Conservation (phyloP, 1,140 invertebrate species). For the Anastatus disparis region DNA sequence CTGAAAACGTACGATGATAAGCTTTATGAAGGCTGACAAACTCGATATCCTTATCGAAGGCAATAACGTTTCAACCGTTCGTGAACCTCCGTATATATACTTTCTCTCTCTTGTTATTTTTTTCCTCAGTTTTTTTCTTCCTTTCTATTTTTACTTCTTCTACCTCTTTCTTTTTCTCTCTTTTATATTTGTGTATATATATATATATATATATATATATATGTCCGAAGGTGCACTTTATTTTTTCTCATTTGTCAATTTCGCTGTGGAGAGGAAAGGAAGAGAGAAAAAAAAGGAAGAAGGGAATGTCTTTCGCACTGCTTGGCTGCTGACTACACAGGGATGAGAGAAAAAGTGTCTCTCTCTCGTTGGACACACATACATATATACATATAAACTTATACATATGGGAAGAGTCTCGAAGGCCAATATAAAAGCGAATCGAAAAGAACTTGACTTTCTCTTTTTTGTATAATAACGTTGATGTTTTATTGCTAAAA, state of each 20-base stretch:
- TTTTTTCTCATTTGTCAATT: conserved; percentile 26
- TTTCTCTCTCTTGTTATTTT: not conserved
- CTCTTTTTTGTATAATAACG: conserved; percentile 28
- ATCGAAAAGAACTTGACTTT: not conserved
- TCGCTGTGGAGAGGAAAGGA: not conserved
- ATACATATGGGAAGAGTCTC: not conserved
- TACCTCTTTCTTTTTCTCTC: not conserved
- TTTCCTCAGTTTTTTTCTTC: not conserved
- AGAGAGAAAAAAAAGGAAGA: not conserved
- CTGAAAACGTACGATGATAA: conserved; percentile 32
- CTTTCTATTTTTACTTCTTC: not conserved
- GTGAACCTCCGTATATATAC: not conserved
- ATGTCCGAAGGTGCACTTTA: not conserved
- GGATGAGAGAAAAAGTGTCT: conserved; percentile 31
- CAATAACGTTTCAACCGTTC: conserved; percentile 20
- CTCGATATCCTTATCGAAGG: conserved; percentile 28
- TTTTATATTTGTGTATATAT: too few species aligned
- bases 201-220: not conserved
- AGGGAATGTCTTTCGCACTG: not conserved
- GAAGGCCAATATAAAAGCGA: conserved; percentile 15
- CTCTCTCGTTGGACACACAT: too few species aligned
- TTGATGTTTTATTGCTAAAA: conserved; percentile 10
- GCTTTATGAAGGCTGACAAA: conserved; percentile 31
- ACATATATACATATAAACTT: too few species aligned
- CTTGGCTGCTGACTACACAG: too few species aligned